phyloP scores from a whole-genome alignment of 1,140 invertebrate species.

The Rhizoglyphus robini region DNA sequence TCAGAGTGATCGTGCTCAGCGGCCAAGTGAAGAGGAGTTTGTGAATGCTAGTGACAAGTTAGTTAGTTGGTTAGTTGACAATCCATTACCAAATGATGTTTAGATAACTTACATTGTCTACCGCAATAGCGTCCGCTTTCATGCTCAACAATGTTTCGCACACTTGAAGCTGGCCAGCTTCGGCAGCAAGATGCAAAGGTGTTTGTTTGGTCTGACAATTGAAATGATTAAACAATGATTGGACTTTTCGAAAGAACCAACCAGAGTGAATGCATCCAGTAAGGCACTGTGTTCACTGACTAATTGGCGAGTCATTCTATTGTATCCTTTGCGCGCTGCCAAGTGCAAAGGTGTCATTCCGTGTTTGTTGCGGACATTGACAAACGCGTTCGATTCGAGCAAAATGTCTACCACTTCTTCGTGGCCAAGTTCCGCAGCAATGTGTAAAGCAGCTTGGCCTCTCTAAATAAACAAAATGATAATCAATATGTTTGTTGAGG shows the following conservation, averaged over 20 bases:
- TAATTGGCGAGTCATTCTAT: conserved; percentile 68
- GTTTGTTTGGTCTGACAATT: conserved; percentile 39
- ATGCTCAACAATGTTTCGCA: conserved; percentile 83
- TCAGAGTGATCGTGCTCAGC: conserved; percentile 97
- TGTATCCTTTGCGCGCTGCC: conserved; percentile 87
- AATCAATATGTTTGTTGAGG: background rate
- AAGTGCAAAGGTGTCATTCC: conserved; percentile 47
- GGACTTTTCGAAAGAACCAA: conserved; percentile 29
- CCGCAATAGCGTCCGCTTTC: conserved; percentile 89
- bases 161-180: conserved; percentile 84
- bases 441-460: conserved; percentile 81
- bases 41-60: conserved; percentile 35
- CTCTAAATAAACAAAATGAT: conserved; percentile 28
- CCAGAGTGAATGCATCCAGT: conserved; percentile 82
- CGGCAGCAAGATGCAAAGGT: conserved; percentile 52
- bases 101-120: conserved; percentile 61
- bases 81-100: conserved; percentile 13
- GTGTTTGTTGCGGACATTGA: conserved; percentile 75
- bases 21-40: conserved; percentile 53
- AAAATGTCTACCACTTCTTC: conserved; percentile 77
- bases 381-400: conserved; percentile 92
- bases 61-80: conserved; percentile 28
- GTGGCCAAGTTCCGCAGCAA: conserved; percentile 86
- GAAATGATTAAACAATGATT: background rate
- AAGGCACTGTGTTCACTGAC: conserved; percentile 85